Evolutionary conservation across 2,113 vertebrate genomes (phyloP).

Genomic region (Cryptotis parvus): DNA sequence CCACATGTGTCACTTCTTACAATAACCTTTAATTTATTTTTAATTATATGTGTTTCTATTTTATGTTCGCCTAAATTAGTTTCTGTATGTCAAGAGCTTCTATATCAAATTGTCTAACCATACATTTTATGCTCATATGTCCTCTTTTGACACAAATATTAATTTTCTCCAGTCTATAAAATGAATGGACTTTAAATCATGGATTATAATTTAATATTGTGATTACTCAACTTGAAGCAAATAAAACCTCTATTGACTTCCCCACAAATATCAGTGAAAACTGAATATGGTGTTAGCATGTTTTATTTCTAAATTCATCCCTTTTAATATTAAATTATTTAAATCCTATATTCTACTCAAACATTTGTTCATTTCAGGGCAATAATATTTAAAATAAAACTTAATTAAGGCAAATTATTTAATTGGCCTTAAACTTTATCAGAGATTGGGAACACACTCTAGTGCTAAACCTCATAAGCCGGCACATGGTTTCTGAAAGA

Average conservation of each 20-base stretch:
- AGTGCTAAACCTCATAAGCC: no score
- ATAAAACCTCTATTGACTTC: neutral
- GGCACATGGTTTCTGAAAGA: no score
- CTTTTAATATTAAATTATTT: neutral
- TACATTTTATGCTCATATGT: neutral
- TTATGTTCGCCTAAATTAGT: neutral
- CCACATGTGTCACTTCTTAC: neutral
- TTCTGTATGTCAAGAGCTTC: neutral
- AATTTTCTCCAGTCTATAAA: neutral
- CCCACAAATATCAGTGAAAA: neutral
- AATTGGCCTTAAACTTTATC: slow-evolving; percentile 21
- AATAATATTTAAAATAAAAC: neutral
- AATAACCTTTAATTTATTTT: neutral
- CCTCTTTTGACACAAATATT: neutral
- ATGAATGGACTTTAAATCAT: slow-evolving; percentile 1
- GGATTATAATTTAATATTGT: neutral
- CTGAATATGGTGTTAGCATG: neutral
- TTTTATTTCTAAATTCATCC: neutral
- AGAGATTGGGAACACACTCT: neutral
- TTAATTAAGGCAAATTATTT: neutral
- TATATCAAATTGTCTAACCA: neutral
- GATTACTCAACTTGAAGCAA: neutral
- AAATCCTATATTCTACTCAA: slow-evolving; percentile 14
- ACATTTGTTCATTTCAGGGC: neutral
- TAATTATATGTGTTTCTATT: neutral